These are phyloP conservation scores for Hippolais icterina DNA, from an alignment of 2,113 vertebrate genomes.

Conservation along the genomic window DNA sequence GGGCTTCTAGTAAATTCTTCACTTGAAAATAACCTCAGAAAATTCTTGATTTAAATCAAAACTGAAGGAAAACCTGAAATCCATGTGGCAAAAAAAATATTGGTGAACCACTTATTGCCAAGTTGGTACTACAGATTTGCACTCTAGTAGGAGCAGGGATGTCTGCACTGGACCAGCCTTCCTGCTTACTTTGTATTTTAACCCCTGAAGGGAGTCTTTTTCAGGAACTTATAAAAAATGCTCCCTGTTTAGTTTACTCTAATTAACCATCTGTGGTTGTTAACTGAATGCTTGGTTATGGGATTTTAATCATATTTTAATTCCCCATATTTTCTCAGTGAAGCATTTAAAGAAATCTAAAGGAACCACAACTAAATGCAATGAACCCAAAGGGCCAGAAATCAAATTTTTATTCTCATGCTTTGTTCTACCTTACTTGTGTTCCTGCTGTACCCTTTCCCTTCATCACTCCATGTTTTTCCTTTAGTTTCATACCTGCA, in stretches of 20 bases:
- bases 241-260: background rate
- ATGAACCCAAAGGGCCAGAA: background rate
- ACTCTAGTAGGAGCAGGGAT: background rate
- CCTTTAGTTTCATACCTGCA: background rate
- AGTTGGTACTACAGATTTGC: background rate
- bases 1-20: constrained; percentile 55
- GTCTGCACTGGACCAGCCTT: background rate
- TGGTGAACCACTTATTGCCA: background rate
- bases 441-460: background rate
- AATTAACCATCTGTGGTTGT: background rate
- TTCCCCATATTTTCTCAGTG: background rate
- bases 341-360: background rate
- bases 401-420: background rate
- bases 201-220: background rate
- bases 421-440: background rate
- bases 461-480: background rate
- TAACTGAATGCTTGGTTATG: background rate
- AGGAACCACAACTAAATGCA: background rate
- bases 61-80: constrained; percentile 53
- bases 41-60: constrained; percentile 45
- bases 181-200: constrained; percentile 28
- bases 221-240: background rate
- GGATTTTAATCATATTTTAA: constrained; percentile 2
- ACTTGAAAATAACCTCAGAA: constrained; percentile 50
- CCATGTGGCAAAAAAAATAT: constrained; percentile 29